Base-by-base conservation (phyloP, 2,888 invertebrate species). In the Troilus luridus region DNA sequence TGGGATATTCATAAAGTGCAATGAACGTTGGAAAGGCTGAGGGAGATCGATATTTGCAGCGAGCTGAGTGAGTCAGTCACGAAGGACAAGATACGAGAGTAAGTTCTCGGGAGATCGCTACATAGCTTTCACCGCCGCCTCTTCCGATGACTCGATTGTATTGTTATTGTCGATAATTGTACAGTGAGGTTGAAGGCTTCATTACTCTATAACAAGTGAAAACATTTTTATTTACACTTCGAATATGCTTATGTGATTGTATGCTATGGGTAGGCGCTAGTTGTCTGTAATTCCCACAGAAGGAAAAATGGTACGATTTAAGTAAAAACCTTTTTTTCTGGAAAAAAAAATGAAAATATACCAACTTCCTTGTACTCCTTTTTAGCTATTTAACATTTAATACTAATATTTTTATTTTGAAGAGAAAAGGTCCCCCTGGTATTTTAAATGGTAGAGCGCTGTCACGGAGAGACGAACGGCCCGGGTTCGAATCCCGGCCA, bases 1-100 rank as follows among this genome's bases (percentile, higher is more conserved):
- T 85, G 85, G 56, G 21, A 85, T 85, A 85, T 85, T 85, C 85
- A 85, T 85, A 85, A 85, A 85, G 85, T 56, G 85, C 85, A 85
- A 85, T 56, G 85, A 85, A 85, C 85, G 85, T 54, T 58, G 85
- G 85, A 85, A 58, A 85, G 85, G 56, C 56, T 21, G 12, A 3
- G n/a, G 27, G 54, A 41, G 56, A 85, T 85, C 85, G 85, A 85
- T 85, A 85, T 21, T 85, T 56, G 85, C 85, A 85, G 56, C 7
- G 56, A n/a, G n/a, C 10, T 85, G 85, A 85, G 85, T 56, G 85
- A 85, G 11, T 85, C 54, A 85, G 85, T 85, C 85, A 85, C 85
- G 85, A 85, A 85, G 56, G 56, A 54, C 85, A 58, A 85, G 85
- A 54, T 54, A 85, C 85, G 14, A 77, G 56, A 21, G 56, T 56